Percentiles rank a stretch among this genome's conserved stretches.
phyloP scores from a whole-genome alignment of 2,888 invertebrate genomes.

The Xiphydria camelus region DNA sequence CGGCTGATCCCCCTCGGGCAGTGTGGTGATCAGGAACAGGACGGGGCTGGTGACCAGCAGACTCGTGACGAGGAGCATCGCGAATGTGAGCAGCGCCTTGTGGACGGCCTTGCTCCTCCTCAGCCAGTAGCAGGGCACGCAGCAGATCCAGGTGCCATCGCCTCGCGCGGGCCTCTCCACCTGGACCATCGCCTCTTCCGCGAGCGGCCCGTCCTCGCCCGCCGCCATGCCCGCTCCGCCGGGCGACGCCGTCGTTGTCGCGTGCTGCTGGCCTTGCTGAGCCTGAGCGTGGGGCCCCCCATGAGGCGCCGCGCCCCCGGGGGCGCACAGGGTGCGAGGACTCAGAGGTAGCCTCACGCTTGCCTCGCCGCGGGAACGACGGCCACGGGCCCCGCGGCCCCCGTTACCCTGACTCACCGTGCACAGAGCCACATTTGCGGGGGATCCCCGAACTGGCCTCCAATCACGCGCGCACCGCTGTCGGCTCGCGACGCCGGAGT shows the following conservation, averaged over 20 bases:
- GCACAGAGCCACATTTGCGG: slow-evolving; percentile 57
- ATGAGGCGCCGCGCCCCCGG: slow-evolving; percentile 21
- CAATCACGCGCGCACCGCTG: slow-evolving; percentile 12
- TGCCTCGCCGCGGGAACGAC: slow-evolving; percentile 36
- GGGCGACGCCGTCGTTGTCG: slow-evolving; percentile 6
- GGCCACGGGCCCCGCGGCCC: slow-evolving; percentile 48
- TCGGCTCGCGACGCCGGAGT: slow-evolving; percentile 15
- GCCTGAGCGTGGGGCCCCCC: slow-evolving; percentile 35
- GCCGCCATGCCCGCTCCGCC: not conserved
- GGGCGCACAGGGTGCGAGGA: slow-evolving; percentile 42
- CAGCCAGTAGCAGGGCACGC: slow-evolving; percentile 64
- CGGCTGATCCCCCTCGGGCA: slow-evolving; percentile 55
- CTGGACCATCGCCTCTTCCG: slow-evolving; percentile 50
- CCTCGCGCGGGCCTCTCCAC: slow-evolving; percentile 38
- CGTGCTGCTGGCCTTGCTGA: slow-evolving; percentile 21
- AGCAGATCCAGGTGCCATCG: slow-evolving; percentile 63
- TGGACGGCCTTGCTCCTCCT: slow-evolving; percentile 63
- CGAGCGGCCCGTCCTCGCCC: slow-evolving; percentile 21
- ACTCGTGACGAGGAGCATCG: slow-evolving; percentile 64
- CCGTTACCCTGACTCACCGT: slow-evolving; percentile 53
- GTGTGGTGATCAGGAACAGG: slow-evolving; percentile 61
- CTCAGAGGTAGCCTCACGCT: slow-evolving; percentile 45
- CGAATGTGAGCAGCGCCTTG: slow-evolving; percentile 64
- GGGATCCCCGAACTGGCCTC: slow-evolving; percentile 29
- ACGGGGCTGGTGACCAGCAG: slow-evolving; percentile 65